A percentile compares a stretch with the other conserved stretches of the same genome.
phyloP scores from a whole-genome alignment of 2,888 invertebrate species.

The Metacarcinus magister region DNA sequence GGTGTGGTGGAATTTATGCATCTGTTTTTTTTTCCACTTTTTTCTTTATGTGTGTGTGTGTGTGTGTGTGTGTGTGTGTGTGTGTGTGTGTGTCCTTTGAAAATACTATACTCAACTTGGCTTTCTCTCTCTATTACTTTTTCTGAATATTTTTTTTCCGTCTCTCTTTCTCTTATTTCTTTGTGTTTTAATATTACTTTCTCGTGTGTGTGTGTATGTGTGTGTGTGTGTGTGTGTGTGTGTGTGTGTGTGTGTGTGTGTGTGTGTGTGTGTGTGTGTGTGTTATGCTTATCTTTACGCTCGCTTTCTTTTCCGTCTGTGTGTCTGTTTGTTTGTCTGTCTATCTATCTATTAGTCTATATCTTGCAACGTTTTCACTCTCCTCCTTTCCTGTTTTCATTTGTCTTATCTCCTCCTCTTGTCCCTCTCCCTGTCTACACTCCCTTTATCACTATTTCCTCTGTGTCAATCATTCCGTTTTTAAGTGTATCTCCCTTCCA shows the following conservation, averaged over 20 bases:
- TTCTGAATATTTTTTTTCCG: neutral
- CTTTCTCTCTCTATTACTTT: neutral
- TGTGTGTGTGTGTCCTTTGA: neutral
- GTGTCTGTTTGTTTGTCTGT: neutral
- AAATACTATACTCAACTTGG: neutral
- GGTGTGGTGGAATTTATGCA: neutral
- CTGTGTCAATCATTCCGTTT: neutral
- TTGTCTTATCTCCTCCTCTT: neutral
- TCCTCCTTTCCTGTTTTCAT: slow-evolving; percentile 15
- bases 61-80: neutral
- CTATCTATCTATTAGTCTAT: neutral
- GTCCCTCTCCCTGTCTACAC: slow-evolving; percentile 7
- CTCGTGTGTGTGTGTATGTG: neutral
- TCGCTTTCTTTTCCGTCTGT: neutral
- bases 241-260: slow-evolving; percentile 27
- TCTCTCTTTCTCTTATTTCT: neutral
- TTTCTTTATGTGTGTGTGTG: neutral
- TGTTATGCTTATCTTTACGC: neutral
- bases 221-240: neutral
- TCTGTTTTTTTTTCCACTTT: neutral
- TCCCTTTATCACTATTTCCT: slow-evolving; percentile 42
- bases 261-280: neutral
- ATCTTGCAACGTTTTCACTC: neutral
- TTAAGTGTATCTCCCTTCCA: neutral
- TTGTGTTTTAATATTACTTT: no score